Evolutionary conservation across 2,888 invertebrate species (phyloP).

Genomic region (Callosobruchus maculatus): DNA sequence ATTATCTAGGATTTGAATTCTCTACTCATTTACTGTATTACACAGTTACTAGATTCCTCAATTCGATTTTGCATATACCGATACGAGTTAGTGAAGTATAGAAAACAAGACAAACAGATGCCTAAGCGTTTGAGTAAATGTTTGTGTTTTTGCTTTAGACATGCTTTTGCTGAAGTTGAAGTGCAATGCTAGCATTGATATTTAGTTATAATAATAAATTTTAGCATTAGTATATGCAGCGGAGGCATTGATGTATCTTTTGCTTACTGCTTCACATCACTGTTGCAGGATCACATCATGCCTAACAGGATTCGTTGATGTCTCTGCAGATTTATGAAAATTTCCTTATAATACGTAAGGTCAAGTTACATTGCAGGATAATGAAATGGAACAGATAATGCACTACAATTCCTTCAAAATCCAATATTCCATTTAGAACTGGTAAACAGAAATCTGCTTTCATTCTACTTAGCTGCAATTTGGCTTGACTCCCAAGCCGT

Average conservation of each 20-base stretch:
- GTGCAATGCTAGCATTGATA: not conserved
- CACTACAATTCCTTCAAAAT: too few relatives aligned
- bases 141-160: not conserved
- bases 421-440: too few relatives aligned
- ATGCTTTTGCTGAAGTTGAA: not conserved
- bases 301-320: not conserved
- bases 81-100: not conserved
- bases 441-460: too few relatives aligned
- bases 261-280: not conserved
- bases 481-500: not conserved
- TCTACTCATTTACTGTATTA: too few relatives aligned
- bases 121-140: not conserved
- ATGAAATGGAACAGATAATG: too few relatives aligned
- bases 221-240: not conserved
- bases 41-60: too few relatives aligned
- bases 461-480: too few relatives aligned
- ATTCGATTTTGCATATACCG: not conserved
- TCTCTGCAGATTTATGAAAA: not conserved
- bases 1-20: too few relatives aligned
- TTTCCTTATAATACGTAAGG: not conserved
- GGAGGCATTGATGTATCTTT: not conserved
- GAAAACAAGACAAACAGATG: not conserved
- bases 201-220: not conserved
- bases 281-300: not conserved
- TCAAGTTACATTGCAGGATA: too few relatives aligned